phyloP scores from a whole-genome alignment of 2,113 vertebrate genomes.

The Sorex araneus region DNA sequence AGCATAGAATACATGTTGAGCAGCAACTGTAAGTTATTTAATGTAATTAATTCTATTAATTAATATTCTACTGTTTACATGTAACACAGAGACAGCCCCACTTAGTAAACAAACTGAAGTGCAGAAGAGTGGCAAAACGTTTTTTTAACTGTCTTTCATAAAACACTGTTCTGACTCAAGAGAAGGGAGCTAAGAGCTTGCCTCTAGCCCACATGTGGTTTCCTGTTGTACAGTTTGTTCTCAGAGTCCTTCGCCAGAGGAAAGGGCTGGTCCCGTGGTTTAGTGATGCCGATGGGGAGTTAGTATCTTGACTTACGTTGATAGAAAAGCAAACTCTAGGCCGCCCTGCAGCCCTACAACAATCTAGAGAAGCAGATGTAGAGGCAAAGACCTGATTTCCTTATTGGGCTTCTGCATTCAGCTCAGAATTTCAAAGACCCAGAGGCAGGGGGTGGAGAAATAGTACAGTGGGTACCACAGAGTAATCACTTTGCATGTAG shows the following conservation, averaged over 20 bases:
- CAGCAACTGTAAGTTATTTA: not conserved
- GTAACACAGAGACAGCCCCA: not conserved
- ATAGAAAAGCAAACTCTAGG: slow-evolving; percentile 47
- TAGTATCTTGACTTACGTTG: slow-evolving; percentile 4
- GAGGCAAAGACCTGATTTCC: slow-evolving; percentile 15
- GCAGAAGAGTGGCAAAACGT: not conserved
- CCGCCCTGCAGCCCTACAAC: not conserved
- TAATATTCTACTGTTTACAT: not conserved
- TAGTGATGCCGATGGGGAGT: slow-evolving; percentile 26
- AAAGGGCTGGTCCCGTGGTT: slow-evolving; percentile 10
- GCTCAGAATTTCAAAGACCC: slow-evolving; percentile 30
- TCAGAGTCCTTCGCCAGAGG: slow-evolving; percentile 21
- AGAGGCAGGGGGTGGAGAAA: not conserved
- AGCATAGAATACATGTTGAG: not conserved
- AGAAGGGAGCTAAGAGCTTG: slow-evolving; percentile 10
- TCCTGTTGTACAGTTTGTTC: slow-evolving; percentile 77
- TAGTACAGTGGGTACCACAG: too few relatives aligned
- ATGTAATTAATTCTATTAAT: not conserved
- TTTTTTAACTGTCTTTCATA: not conserved
- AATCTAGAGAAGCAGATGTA: too few relatives aligned
- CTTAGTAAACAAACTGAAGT: not conserved
- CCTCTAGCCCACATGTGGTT: slow-evolving; percentile 59
- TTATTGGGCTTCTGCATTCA: not conserved
- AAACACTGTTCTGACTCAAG: slow-evolving; percentile 9
- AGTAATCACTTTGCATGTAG: too few relatives aligned